Evolutionary conservation across 2,797 vertebrate species (phyloP).

Genomic region (Hemibagrus guttatus): DNA sequence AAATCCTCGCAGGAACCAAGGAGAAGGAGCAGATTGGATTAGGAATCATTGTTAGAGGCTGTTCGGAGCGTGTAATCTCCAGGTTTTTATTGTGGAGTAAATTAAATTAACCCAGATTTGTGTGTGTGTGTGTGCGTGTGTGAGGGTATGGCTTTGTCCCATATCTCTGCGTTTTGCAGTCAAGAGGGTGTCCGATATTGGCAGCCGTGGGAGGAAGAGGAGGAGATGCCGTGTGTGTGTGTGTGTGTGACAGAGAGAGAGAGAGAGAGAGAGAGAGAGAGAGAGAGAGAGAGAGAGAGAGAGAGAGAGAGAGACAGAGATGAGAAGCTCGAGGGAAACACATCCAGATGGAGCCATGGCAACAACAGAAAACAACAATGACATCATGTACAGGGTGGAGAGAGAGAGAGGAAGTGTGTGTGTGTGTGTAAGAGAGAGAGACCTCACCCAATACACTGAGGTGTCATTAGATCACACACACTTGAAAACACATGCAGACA

Average conservation of each 20-base stretch:
- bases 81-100: conserved; percentile 47
- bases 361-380: conserved; percentile 58
- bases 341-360: conserved; percentile 46
- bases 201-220: not conserved
- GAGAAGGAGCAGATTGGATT: conserved; percentile 38
- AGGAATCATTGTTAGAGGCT: conserved; percentile 25
- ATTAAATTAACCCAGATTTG: conserved; percentile 52
- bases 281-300: conserved; percentile 31
- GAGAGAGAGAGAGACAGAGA: conserved; percentile 22
- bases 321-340: conserved; percentile 42
- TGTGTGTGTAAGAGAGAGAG: not conserved
- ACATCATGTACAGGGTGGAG: conserved; percentile 59
- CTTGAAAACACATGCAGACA: not conserved
- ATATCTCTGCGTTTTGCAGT: conserved; percentile 8
- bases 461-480: conserved; percentile 64
- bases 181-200: not conserved
- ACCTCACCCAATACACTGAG: conserved; percentile 59
- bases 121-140: not conserved
- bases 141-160: conserved; percentile 9
- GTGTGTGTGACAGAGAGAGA: conserved; percentile 35
- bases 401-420: not conserved
- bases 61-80: conserved; percentile 44
- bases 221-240: not conserved
- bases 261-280: not conserved
- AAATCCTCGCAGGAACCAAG: not conserved